These are phyloP conservation scores for Ophioninae sp. DNA, from an alignment of 2,888 invertebrate species.

Conservation along the genomic window DNA sequence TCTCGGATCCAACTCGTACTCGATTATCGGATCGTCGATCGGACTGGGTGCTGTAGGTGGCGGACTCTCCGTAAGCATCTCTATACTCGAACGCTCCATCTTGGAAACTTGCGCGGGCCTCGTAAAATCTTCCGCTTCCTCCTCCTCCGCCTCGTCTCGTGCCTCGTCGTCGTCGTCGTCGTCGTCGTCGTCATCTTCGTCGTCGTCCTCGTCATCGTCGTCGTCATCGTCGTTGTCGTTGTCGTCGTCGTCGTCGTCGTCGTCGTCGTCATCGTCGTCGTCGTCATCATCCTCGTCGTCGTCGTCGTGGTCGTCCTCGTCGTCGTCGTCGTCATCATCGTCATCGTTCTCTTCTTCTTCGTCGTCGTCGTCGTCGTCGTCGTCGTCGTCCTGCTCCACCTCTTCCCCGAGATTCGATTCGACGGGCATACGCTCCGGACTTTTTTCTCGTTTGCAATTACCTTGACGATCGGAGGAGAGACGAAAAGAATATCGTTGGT, in stretches of 20 bases:
- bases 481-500: no score
- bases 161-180: not conserved
- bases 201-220: conserved; percentile 78
- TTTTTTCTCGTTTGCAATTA: conserved; percentile 82
- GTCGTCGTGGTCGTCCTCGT: conserved; percentile 71
- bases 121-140: conserved; percentile 65
- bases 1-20: conserved; percentile 28
- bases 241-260: not conserved
- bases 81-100: conserved; percentile 71
- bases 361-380: not conserved
- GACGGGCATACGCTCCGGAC: conserved; percentile 79
- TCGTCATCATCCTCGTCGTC: conserved; percentile 70
- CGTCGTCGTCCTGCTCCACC: conserved; percentile 66
- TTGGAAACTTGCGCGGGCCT: conserved; percentile 68
- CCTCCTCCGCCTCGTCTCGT: not conserved
- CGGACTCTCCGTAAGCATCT: conserved; percentile 59
- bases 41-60: conserved; percentile 46
- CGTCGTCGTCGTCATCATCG: not conserved
- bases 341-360: not conserved
- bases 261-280: not conserved
- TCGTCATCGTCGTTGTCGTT: no score
- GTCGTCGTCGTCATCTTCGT: not conserved
- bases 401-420: conserved; percentile 82
- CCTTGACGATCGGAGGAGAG: conserved; percentile 77
- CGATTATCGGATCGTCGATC: conserved; percentile 58